Evolutionary conservation across 2,113 vertebrate genomes (phyloP).

Genomic region (Colistium nudipinnis): DNA sequence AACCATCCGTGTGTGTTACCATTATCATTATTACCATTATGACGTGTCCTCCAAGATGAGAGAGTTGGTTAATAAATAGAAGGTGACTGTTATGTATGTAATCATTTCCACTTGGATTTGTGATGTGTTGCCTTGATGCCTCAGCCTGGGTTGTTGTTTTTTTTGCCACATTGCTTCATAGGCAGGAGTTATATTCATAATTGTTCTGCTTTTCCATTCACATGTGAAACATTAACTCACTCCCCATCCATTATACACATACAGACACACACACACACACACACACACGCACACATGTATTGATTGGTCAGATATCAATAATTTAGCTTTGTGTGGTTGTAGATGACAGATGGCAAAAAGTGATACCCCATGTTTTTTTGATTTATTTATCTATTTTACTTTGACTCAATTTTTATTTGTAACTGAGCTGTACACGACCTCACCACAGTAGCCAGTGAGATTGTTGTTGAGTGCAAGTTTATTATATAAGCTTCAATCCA

Average conservation of each 20-base stretch:
- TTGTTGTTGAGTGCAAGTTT: not conserved
- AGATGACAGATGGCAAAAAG: not conserved
- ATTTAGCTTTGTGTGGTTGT: not conserved
- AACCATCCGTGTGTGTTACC: not conserved
- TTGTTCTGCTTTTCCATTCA: slow-evolving; percentile 1
- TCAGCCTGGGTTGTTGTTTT: not conserved
- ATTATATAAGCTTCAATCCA: not conserved
- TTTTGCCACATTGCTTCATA: not conserved
- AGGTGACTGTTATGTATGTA: not conserved
- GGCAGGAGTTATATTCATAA: slow-evolving; percentile 8
- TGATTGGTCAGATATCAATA: slow-evolving; percentile 17
- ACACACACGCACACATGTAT: too few relatives aligned
- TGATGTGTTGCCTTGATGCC: not conserved
- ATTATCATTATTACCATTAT: not conserved
- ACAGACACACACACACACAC: too few relatives aligned
- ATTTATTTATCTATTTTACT: not conserved
- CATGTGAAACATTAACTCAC: not conserved
- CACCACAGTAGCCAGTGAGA: not conserved
- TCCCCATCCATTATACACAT: too few relatives aligned
- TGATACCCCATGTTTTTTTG: not conserved
- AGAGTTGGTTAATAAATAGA: not conserved
- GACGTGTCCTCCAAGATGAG: not conserved
- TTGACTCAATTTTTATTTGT: not conserved
- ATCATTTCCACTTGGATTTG: not conserved
- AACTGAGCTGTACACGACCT: not conserved